A percentile compares a stretch with the other conserved stretches of the same genome.
These are phyloP conservation scores for Ploceus nigricollis DNA, from an alignment of 2,113 vertebrate genomes.

Conservation along the genomic window DNA sequence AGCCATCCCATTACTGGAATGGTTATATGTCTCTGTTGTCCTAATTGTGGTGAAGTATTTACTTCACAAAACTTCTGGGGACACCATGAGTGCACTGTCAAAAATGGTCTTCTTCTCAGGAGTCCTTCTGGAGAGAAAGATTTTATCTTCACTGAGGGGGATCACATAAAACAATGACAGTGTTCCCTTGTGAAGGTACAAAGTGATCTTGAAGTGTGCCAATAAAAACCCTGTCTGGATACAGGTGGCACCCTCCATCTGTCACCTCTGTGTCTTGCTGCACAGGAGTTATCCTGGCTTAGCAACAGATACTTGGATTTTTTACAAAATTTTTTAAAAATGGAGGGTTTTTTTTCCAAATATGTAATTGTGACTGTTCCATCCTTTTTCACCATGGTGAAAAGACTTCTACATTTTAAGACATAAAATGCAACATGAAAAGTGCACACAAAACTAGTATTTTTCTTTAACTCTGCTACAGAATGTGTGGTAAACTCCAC, in stretches of 20 bases:
- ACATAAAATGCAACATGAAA: neutral
- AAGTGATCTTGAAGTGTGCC: neutral
- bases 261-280: neutral
- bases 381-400: neutral
- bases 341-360: neutral
- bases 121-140: neutral
- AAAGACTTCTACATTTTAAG: neutral
- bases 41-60: neutral
- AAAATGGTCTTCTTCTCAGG: neutral
- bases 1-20: neutral
- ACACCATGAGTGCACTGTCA: neutral
- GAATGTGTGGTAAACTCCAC: neutral
- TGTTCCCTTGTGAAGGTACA: neutral
- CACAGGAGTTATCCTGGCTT: neutral
- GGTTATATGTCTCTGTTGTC: neutral
- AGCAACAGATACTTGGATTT: neutral
- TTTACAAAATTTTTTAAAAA: neutral
- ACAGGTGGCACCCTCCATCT: neutral
- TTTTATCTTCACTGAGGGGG: neutral
- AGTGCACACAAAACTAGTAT: neutral
- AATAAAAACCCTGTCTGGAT: neutral
- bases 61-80: neutral
- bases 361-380: neutral
- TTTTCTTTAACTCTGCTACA: neutral
- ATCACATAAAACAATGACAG: neutral